Percentiles rank a stretch among this genome's conserved stretches.
These are phyloP conservation scores for Poecilia wingei DNA, from an alignment of 2,797 vertebrate genomes.

Conservation along the genomic window DNA sequence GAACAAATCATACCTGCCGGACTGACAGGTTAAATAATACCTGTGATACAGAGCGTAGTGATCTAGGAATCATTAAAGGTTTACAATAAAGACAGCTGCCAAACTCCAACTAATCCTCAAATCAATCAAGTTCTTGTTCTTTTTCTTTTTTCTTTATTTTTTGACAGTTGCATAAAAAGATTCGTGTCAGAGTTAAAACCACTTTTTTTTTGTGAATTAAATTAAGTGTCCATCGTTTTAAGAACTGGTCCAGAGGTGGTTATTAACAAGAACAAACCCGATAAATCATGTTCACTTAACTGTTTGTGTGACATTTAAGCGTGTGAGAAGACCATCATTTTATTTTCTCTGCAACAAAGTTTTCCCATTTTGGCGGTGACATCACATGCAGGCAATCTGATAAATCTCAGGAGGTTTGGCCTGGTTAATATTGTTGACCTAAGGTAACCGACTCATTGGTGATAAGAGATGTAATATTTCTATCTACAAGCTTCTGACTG, in stretches of 20 bases:
- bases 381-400: conserved; percentile 30
- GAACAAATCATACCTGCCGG: neutral
- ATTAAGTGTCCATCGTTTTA: conserved; percentile 1
- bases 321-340: conserved; percentile 21
- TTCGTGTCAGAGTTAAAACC: conserved; percentile 2
- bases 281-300: conserved; percentile 10
- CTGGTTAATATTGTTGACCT: conserved; percentile 17
- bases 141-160: conserved; percentile 5
- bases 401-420: conserved; percentile 12
- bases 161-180: conserved; percentile 21
- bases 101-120: conserved; percentile 24
- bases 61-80: conserved; percentile 26
- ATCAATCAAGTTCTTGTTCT: conserved; percentile 27
- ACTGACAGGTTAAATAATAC: conserved; percentile 16
- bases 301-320: conserved; percentile 39
- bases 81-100: conserved; percentile 11
- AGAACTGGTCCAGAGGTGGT: neutral
- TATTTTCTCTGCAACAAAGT: conserved; percentile 15
- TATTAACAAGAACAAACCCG: neutral
- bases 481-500: conserved; percentile 6
- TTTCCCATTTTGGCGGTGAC: conserved; percentile 22
- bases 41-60: conserved; percentile 13
- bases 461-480: conserved; percentile 24
- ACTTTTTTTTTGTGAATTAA: neutral
- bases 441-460: conserved; percentile 22